Evolutionary conservation across 2,113 vertebrate genomes (phyloP).

Genomic region (Anhinga rufa): DNA sequence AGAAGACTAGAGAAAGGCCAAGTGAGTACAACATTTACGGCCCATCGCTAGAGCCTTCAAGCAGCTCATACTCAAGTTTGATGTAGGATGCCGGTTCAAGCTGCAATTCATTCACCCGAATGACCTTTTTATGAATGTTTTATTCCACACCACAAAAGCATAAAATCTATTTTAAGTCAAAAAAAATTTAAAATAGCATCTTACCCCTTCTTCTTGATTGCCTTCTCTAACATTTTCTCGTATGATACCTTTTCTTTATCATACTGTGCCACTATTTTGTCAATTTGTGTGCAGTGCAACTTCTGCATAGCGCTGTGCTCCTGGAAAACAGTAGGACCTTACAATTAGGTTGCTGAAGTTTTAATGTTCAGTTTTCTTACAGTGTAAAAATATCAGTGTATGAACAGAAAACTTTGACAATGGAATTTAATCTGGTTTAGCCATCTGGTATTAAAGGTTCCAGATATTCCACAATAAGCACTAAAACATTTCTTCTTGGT

Average conservation of each 20-base stretch:
- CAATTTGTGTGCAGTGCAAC: slow-evolving; percentile 91
- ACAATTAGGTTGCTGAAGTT: slow-evolving; percentile 16
- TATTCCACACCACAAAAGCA: background rate
- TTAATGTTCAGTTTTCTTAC: background rate
- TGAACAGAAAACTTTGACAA: background rate
- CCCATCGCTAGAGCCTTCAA: background rate
- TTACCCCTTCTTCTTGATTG: slow-evolving; percentile 97
- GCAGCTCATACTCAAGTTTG: background rate
- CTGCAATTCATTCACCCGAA: background rate
- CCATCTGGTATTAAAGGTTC: background rate
- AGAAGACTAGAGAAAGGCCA: background rate
- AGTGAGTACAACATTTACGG: background rate
- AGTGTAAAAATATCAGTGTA: background rate
- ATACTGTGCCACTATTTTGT: slow-evolving; percentile 93
- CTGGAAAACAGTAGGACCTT: slow-evolving; percentile 68
- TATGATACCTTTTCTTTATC: slow-evolving; percentile 90
- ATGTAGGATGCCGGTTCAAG: background rate
- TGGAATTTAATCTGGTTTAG: background rate
- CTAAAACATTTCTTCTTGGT: background rate
- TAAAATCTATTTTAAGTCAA: background rate
- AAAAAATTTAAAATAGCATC: background rate
- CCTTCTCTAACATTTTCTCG: slow-evolving; percentile 94
- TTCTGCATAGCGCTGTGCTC: slow-evolving; percentile 95
- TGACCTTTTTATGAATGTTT: background rate
- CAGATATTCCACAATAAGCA: background rate